phyloP scores from a whole-genome alignment of 2,888 invertebrate species.

The Neria commutata region DNA sequence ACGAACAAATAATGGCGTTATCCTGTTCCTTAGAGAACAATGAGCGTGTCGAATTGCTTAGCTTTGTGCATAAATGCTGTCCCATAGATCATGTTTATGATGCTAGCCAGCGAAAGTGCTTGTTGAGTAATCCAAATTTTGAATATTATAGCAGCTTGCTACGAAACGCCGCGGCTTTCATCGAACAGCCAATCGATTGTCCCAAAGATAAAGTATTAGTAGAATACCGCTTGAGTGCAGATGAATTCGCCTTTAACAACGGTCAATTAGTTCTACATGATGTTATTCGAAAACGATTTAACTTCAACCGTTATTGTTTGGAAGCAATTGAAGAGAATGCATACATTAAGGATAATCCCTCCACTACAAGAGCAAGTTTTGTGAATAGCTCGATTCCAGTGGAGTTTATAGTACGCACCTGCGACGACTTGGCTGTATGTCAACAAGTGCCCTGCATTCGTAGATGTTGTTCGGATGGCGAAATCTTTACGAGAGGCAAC shows the following conservation, averaged over 20 bases:
- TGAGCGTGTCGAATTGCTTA: slow-evolving; percentile 27
- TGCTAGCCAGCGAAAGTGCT: slow-evolving; percentile 38
- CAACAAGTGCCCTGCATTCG: slow-evolving; percentile 53
- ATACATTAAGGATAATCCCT: background rate
- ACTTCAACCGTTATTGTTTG: slow-evolving; percentile 48
- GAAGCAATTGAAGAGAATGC: slow-evolving; percentile 43
- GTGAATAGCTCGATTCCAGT: too few relatives aligned
- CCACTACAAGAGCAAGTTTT: background rate
- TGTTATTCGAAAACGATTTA: slow-evolving; percentile 31
- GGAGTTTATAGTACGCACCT: slow-evolving; percentile 43
- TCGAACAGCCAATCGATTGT: slow-evolving; percentile 46
- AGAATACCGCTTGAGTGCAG: slow-evolving; percentile 47
- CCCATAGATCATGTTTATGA: slow-evolving; percentile 48
- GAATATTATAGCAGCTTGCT: slow-evolving; percentile 43
- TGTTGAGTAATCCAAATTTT: slow-evolving; percentile 32
- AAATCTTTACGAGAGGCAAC: slow-evolving; percentile 48
- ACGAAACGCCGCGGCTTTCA: slow-evolving; percentile 42
- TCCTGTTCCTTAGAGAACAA: background rate
- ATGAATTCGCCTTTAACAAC: slow-evolving; percentile 39
- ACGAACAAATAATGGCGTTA: background rate
- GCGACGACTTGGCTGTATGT: slow-evolving; percentile 42
- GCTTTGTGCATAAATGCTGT: slow-evolving; percentile 56
- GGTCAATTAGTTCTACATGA: slow-evolving; percentile 36
- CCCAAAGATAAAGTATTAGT: slow-evolving; percentile 45
- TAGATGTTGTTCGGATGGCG: slow-evolving; percentile 55